Base-by-base conservation (phyloP, 2,797 vertebrate species). In the Pachyuromys duprasi region DNA sequence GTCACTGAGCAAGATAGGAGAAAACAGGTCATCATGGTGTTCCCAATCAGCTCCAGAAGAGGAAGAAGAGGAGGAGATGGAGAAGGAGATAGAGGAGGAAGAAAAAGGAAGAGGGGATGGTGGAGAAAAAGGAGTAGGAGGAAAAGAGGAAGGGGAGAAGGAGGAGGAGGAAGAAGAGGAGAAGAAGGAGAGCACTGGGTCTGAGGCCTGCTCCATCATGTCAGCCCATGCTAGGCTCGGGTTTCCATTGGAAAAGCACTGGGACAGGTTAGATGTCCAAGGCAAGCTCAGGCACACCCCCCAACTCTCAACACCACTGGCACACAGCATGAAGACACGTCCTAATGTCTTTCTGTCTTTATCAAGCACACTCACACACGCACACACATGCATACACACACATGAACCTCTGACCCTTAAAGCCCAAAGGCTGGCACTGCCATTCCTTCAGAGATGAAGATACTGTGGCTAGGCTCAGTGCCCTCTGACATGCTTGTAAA, bases 1-100 rank as follows among this genome's bases (percentile, higher is more conserved):
- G 96, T 96, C 97, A 98, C 91, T 95, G 95, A 93, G 97, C 94
- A 95, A 91, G 95, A 93, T 83, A 69, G 93, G 8, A 79, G 74
- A 75, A 74, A 72, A 39, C 24, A 17, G 57, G 7, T 28, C 60
- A 4, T 31, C 2, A 18, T 6, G 0, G 22, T 2, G 8, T 33
- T 24, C 22, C 36, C 3, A 2, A 39, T 0, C 28, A 72, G 8
- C 49, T 31, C 60, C 4, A 79, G 33, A 67, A 26, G 49, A 60
- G 13, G 28, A 57, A 20, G 49, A 3, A 65, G 8, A 55, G 18
- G 45, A 33, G 4, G 8, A 24, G 2, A 60, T 2, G 62, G 18
- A 49, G 20, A 42, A 49, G 3, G 17, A 36, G 7, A 42, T 1
- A 6, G 2, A 6, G 69, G 4, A 8, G 8, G 42, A 49, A 49